Percentiles rank a stretch among this genome's conserved stretches.
Evolutionary conservation across 2,888 invertebrate genomes (phyloP).

Genomic region (Volucella inanis): DNA sequence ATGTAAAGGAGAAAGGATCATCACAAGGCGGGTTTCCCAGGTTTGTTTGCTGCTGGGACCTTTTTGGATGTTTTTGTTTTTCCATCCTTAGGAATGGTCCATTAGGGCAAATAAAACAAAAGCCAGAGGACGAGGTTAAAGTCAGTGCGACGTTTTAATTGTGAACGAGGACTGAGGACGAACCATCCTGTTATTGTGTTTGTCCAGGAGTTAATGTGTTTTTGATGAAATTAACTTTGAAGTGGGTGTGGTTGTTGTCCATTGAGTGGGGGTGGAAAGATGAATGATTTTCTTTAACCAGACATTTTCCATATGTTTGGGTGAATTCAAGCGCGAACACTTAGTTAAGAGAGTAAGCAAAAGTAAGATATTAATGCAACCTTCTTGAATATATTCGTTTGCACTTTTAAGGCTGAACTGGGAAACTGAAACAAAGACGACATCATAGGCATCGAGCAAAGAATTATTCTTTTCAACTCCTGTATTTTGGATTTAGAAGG

Average conservation of each 20-base stretch:
- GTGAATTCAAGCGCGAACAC: background rate
- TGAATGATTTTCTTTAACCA: slow-evolving; percentile 4
- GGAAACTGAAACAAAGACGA: no score
- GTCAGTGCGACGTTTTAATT: slow-evolving; percentile 29
- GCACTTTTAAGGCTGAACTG: no score
- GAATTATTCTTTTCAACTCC: no score
- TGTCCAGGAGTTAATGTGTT: slow-evolving; percentile 49
- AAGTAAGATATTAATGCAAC: no score
- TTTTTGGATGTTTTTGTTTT: slow-evolving; percentile 39
- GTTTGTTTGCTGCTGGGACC: background rate
- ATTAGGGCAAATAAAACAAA: slow-evolving; percentile 56
- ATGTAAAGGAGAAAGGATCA: slow-evolving; percentile 45
- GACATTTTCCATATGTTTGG: slow-evolving; percentile 8
- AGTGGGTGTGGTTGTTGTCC: slow-evolving; percentile 23
- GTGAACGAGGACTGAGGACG: slow-evolving; percentile 2
- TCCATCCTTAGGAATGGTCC: slow-evolving; percentile 43
- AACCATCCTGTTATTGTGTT: slow-evolving; percentile 23
- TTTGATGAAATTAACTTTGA: slow-evolving; percentile 63
- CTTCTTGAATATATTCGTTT: no score
- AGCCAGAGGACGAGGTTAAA: slow-evolving; percentile 15
- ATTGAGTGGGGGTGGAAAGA: background rate
- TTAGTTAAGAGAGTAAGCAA: background rate
- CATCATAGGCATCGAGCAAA: no score
- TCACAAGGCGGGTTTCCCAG: slow-evolving; percentile 51
- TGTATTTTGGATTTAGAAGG: no score